A percentile compares a stretch with the other conserved stretches of the same genome.
Conservation (phyloP, 2,888 invertebrate species). For the Chouioia cunea region DNA sequence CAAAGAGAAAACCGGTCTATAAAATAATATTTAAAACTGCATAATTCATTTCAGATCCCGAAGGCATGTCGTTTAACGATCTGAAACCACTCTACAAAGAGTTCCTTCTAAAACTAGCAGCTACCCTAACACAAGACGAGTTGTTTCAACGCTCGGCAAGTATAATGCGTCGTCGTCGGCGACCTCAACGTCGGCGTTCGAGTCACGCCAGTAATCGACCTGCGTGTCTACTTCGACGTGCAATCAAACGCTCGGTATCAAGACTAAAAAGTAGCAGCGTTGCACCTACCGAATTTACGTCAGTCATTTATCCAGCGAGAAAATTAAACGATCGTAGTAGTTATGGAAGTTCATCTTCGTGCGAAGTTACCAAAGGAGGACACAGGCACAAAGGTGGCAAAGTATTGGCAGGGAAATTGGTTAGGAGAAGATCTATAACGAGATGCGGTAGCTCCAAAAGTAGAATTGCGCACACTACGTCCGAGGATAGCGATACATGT, state of each 20-base stretch:
- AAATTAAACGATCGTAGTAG: constrained; percentile 59
- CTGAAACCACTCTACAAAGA: constrained; percentile 92
- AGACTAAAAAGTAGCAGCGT: constrained; percentile 61
- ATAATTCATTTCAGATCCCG: constrained; percentile 73
- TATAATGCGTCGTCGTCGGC: constrained; percentile 80
- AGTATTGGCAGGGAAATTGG: constrained; percentile 60
- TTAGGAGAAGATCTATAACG: constrained; percentile 60
- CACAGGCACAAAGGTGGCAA: constrained; percentile 49
- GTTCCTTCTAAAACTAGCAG: constrained; percentile 86
- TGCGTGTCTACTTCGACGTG: constrained; percentile 62
- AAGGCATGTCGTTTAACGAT: constrained; percentile 94
- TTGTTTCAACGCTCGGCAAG: constrained; percentile 89
- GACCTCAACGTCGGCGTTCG: constrained; percentile 62
- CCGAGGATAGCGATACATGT: constrained; percentile 67
- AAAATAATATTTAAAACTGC: background rate
- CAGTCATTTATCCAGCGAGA: constrained; percentile 67
- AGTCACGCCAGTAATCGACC: constrained; percentile 52
- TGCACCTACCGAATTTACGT: constrained; percentile 67
- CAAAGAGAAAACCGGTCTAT: constrained; percentile 36
- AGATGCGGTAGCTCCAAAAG: constrained; percentile 53
- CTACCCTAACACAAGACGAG: constrained; percentile 92
- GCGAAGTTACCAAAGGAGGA: constrained; percentile 59
- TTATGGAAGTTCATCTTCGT: constrained; percentile 65
- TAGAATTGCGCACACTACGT: constrained; percentile 60
- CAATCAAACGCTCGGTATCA: constrained; percentile 66